A percentile compares a stretch with the other conserved stretches of the same genome.
phyloP scores from a whole-genome alignment of 2,113 vertebrate species.

The Choloepus hoffmanni region DNA sequence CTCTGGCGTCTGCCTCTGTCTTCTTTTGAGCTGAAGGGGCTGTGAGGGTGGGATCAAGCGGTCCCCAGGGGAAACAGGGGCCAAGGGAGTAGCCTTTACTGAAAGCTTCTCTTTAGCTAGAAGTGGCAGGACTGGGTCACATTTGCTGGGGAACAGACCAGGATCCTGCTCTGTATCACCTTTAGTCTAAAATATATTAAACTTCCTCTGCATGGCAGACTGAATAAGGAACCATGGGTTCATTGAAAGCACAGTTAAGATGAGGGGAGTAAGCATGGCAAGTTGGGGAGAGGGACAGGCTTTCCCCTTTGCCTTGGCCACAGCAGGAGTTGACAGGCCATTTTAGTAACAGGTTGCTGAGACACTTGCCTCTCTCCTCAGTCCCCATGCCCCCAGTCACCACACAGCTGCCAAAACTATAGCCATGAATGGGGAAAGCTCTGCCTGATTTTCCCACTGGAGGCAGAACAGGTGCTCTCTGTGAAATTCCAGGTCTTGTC shows the following conservation, averaged over 20 bases:
- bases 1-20: not conserved
- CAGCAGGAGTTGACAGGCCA: not conserved
- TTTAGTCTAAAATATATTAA: not conserved
- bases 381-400: too few species aligned
- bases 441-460: not conserved
- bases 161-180: not conserved
- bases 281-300: not conserved
- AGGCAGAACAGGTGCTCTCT: not conserved
- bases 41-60: not conserved
- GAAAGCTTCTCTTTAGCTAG: conserved; percentile 33
- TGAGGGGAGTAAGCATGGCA: not conserved
- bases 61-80: not conserved
- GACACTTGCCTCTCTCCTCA: not conserved
- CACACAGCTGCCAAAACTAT: not conserved
- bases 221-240: not conserved
- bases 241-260: not conserved
- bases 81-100: not conserved
- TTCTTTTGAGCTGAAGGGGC: not conserved
- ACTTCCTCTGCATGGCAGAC: not conserved
- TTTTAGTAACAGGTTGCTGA: not conserved
- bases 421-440: not conserved
- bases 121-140: conserved; percentile 6
- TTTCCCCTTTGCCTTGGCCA: not conserved
- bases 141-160: conserved; percentile 12
- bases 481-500: not conserved